Evolutionary conservation across 92 coral and sea anemone species (phyloP).

Genomic region (Phymanthus crucifer): DNA sequence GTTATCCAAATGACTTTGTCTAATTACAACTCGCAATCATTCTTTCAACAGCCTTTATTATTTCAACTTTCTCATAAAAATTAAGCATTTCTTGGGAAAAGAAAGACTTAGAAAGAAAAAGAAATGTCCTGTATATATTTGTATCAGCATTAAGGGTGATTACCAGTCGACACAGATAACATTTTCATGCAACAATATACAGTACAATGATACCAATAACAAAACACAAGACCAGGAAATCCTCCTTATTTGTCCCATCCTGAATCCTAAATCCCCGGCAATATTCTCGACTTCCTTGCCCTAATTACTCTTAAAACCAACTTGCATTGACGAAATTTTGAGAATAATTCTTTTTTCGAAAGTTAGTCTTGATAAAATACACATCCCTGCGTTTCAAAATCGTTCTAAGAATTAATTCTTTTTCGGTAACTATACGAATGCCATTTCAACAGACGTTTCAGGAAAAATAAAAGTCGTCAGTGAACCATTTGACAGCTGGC

Average conservation of each 20-base stretch:
- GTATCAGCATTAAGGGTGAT: background rate
- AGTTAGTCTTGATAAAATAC: too few species aligned
- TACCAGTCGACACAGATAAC: background rate
- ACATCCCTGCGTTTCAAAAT: too few species aligned
- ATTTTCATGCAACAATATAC: background rate
- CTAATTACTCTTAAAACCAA: background rate
- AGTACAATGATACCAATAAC: background rate
- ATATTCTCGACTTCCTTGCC: background rate
- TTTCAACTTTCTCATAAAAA: background rate
- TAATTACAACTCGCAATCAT: background rate
- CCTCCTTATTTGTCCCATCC: background rate
- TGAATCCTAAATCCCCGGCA: background rate
- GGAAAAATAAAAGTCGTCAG: too few species aligned
- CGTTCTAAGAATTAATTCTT: background rate
- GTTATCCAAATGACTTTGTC: background rate
- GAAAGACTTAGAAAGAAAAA: background rate
- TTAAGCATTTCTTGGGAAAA: background rate
- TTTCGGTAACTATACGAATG: background rate
- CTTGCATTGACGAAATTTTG: background rate
- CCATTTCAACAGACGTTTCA: too few species aligned
- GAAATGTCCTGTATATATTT: background rate
- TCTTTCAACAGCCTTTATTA: background rate
- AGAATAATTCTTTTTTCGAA: background rate
- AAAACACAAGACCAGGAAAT: background rate
- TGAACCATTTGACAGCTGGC: too few species aligned